Conservation (phyloP, 2,888 invertebrate genomes). For the Crossocerus cetratus region DNA sequence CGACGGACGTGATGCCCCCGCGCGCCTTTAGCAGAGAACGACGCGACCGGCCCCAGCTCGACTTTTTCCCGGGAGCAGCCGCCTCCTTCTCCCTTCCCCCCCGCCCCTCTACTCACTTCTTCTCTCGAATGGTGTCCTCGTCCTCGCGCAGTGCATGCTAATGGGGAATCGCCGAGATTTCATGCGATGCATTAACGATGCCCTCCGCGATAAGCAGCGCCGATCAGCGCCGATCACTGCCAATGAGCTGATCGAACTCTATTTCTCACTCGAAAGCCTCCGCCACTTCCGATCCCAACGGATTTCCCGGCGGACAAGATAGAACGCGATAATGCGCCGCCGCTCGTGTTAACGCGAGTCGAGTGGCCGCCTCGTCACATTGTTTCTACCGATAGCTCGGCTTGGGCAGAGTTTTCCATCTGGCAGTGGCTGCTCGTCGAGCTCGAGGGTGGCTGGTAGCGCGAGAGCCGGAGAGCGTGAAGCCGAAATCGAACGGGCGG, state of each 20-base stretch:
- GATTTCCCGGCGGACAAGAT: too few relatives aligned
- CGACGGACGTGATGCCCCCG: slow-evolving; percentile 29
- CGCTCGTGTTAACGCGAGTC: too few relatives aligned
- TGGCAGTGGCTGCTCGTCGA: too few relatives aligned
- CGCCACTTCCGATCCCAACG: not conserved
- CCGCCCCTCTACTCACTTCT: too few relatives aligned
- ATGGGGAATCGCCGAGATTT: slow-evolving; percentile 49
- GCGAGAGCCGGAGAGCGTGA: too few relatives aligned
- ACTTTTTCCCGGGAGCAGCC: slow-evolving; percentile 55
- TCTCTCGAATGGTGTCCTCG: too few relatives aligned
- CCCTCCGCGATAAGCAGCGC: slow-evolving; percentile 42
- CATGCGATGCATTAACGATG: slow-evolving; percentile 52
- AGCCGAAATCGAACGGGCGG: too few relatives aligned
- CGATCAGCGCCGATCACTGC: slow-evolving; percentile 13
- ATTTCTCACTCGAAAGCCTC: slow-evolving; percentile 17
- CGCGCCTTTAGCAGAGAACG: slow-evolving; percentile 11
- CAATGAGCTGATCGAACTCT: slow-evolving; percentile 29
- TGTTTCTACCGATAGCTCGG: too few relatives aligned
- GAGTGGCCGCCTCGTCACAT: too few relatives aligned
- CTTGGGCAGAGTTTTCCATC: too few relatives aligned
- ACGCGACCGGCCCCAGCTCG: slow-evolving; percentile 27
- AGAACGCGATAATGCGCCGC: too few relatives aligned
- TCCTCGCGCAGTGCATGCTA: slow-evolving; percentile 52
- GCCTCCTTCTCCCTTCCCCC: slow-evolving; percentile 1
- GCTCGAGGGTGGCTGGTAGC: too few relatives aligned